Percentiles rank a stretch among this genome's conserved stretches.
Conservation (phyloP, 1,140 invertebrate species). For the Platyscapa corneri region DNA sequence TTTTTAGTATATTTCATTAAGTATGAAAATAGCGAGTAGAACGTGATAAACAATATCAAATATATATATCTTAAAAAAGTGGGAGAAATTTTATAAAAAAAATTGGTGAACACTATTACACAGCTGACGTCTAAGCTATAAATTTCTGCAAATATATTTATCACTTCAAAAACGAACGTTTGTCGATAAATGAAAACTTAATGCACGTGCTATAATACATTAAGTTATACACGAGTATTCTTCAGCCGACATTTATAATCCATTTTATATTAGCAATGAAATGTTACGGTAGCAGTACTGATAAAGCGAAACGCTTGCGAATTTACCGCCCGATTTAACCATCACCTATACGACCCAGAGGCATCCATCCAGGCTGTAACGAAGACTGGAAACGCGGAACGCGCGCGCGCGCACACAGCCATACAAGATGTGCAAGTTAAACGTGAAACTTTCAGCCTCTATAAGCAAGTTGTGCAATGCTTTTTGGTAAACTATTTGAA, state of each 20-base stretch:
- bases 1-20: no score
- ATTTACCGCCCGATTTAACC: conserved; percentile 68
- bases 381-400: conserved; percentile 3
- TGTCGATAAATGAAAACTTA: not conserved
- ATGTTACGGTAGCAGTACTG: not conserved
- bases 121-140: no score
- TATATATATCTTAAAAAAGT: no score
- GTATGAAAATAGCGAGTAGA: no score
- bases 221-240: no score
- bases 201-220: conserved; percentile 20
- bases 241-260: conserved; percentile 18
- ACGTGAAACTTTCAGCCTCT: conserved; percentile 41
- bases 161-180: not conserved
- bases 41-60: no score
- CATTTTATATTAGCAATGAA: conserved; percentile 33
- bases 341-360: conserved; percentile 57
- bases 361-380: conserved; percentile 56
- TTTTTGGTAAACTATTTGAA: conserved; percentile 47
- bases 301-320: conserved; percentile 63
- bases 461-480: conserved; percentile 16
- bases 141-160: not conserved
- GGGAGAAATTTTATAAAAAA: no score
- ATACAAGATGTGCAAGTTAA: conserved; percentile 8
- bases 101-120: no score
- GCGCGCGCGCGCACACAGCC: not conserved